phyloP scores from a whole-genome alignment of 2,888 invertebrate species.

The Yponomeuta sedellus region DNA sequence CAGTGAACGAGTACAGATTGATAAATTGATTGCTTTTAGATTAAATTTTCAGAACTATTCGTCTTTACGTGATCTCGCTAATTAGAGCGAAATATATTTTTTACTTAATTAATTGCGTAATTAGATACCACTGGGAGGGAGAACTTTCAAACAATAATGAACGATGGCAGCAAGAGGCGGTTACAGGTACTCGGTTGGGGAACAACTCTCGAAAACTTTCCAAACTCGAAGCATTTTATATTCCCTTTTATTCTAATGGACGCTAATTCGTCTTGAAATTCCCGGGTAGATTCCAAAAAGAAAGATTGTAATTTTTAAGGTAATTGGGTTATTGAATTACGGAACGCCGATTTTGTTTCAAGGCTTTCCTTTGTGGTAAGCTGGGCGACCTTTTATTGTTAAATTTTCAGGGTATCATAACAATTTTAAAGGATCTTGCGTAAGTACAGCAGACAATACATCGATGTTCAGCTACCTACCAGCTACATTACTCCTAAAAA shows the following conservation, averaged over 20 bases:
- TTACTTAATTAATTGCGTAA: too few species aligned
- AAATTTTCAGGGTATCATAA: background rate
- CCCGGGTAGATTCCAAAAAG: background rate
- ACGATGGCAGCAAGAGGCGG: constrained; percentile 3
- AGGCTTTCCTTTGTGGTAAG: background rate
- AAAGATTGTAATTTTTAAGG: background rate
- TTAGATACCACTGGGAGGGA: too few species aligned
- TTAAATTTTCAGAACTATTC: too few species aligned
- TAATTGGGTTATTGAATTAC: background rate
- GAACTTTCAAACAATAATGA: background rate
- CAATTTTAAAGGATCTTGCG: too few species aligned
- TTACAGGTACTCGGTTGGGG: constrained; percentile 1
- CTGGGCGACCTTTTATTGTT: background rate
- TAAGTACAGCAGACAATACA: too few species aligned
- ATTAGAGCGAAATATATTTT: too few species aligned
- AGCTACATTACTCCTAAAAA: too few species aligned
- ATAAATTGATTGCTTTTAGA: too few species aligned
- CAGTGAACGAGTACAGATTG: too few species aligned
- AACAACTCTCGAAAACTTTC: constrained; percentile 4
- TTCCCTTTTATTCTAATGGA: constrained; percentile 2
- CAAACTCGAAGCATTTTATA: constrained; percentile 8
- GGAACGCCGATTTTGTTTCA: background rate
- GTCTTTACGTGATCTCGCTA: too few species aligned
- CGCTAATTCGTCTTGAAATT: background rate
- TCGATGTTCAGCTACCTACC: too few species aligned